Evolutionary conservation across 2,888 invertebrate species (phyloP).

Genomic region (Drosophila sordidula): DNA sequence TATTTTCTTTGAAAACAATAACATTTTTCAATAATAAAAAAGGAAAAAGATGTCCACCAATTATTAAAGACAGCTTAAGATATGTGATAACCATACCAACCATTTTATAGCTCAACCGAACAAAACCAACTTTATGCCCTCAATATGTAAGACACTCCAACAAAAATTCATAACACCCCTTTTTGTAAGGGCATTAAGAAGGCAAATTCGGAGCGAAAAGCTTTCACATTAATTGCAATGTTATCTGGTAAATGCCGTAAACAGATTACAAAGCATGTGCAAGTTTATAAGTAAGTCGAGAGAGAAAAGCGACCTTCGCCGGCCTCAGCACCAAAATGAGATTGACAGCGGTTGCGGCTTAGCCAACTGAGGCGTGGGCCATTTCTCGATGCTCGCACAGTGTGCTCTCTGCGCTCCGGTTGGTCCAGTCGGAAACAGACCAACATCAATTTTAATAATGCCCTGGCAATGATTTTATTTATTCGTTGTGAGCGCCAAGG

Average conservation of each 20-base stretch:
- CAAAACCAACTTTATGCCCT: too few relatives aligned
- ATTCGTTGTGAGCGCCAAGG: slow-evolving; percentile 38
- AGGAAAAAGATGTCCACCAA: too few relatives aligned
- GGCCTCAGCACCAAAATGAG: slow-evolving; percentile 36
- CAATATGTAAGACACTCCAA: slow-evolving; percentile 4
- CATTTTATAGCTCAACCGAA: too few relatives aligned
- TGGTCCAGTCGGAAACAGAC: slow-evolving; percentile 32
- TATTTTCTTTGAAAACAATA: too few relatives aligned
- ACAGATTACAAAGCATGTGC: slow-evolving; percentile 54
- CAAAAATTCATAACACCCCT: slow-evolving; percentile 7
- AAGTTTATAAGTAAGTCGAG: slow-evolving; percentile 21
- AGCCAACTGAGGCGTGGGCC: slow-evolving; percentile 41
- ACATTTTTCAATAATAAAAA: too few relatives aligned
- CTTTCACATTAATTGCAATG: slow-evolving; percentile 80
- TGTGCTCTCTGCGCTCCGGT: background rate
- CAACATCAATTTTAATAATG: slow-evolving; percentile 74
- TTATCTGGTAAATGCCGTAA: slow-evolving; percentile 61
- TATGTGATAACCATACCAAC: too few relatives aligned
- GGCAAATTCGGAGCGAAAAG: slow-evolving; percentile 60
- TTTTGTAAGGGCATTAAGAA: slow-evolving; percentile 12
- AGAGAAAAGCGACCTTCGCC: slow-evolving; percentile 35
- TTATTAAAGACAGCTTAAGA: too few relatives aligned
- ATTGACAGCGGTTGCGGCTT: slow-evolving; percentile 72
- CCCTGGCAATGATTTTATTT: slow-evolving; percentile 57
- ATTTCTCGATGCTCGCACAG: slow-evolving; percentile 2